Evolutionary conservation across 1,140 invertebrate genomes (phyloP), one percentile per base, ranked within the genome.

Genomic region (Drosophila sechellia): DNA sequence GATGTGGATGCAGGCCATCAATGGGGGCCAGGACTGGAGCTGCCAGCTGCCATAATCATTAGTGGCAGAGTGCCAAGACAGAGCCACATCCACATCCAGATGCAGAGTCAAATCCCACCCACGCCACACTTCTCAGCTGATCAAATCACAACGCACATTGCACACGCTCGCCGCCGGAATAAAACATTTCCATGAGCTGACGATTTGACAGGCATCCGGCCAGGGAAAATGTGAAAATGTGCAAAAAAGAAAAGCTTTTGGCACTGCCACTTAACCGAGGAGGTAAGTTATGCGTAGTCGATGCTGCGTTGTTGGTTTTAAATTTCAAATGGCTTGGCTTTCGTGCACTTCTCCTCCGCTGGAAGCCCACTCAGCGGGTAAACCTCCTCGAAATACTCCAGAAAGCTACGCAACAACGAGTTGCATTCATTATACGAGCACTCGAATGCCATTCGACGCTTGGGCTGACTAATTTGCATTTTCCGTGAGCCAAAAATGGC

Each of bases 251-350:
- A 55, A 48, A 77, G 78, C 79, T 77, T 65, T 76, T 49, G 77
- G 78, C 53, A 66, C 56, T 72, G 59, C 60, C 79, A 77, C 66
- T 81, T 63, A 66, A 22, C 45, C 49, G 39, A 20, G 42, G 17
- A 74, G 56, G 49, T 79, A 84, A 81, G 79, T 83, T 81, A 83
- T 81, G 80, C 75, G 80, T 83, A 84, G 80, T 66, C 65, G 70
- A 45, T 39, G 61, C 48, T 39, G 49, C 17, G 57, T 39, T 72
- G 56, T 57, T 66, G 79, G 71, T 79, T 79, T 84, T 74, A 81
- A 78, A 83, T 83, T 84, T 79, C 70, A 84, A 76, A 84, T 76
- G 65, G 37, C 56, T 71, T 76, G 65, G 37, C 56, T 71, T 71
- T 56, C 55, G 71, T 57, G 25, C 59, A 40, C 40, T 37, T 54